Evolutionary conservation across 2,797 vertebrate species (phyloP).

Genomic region (Lerista edwardsae): DNA sequence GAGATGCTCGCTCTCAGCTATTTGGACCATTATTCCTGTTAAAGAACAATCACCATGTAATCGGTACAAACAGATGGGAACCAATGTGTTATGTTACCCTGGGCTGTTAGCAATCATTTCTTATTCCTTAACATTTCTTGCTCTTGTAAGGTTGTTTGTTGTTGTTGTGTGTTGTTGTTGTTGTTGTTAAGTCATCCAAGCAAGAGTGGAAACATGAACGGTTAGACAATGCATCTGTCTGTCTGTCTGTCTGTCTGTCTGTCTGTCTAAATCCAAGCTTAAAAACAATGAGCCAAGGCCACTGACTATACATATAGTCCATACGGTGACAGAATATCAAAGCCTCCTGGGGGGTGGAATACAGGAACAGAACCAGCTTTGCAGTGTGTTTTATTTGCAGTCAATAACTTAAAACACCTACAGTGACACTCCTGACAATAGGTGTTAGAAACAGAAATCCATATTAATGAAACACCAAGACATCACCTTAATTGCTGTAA

Average conservation of each 20-base stretch:
- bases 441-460: constrained; percentile 42
- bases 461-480: constrained; percentile 39
- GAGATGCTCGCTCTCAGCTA: not conserved
- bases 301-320: constrained; percentile 39
- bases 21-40: not conserved
- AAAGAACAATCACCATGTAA: not conserved
- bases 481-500: constrained; percentile 26
- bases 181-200: not conserved
- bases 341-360: not conserved
- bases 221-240: not conserved
- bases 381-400: constrained; percentile 43
- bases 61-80: not conserved
- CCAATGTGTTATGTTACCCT: not conserved
- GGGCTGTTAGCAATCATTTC: not conserved
- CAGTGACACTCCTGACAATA: not conserved
- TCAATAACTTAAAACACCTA: constrained; percentile 16
- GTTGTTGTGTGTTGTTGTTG: not conserved
- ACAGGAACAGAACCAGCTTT: constrained; percentile 22
- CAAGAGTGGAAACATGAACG: not conserved
- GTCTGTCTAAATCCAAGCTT: not conserved
- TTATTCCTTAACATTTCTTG: not conserved
- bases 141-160: too few relatives aligned
- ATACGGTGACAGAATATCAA: constrained; percentile 15
- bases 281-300: not conserved
- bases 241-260: not conserved